A percentile compares a stretch with the other conserved stretches of the same genome.
Conservation (phyloP, 2,888 invertebrate species). For the Hydroisotoma schaefferi region DNA sequence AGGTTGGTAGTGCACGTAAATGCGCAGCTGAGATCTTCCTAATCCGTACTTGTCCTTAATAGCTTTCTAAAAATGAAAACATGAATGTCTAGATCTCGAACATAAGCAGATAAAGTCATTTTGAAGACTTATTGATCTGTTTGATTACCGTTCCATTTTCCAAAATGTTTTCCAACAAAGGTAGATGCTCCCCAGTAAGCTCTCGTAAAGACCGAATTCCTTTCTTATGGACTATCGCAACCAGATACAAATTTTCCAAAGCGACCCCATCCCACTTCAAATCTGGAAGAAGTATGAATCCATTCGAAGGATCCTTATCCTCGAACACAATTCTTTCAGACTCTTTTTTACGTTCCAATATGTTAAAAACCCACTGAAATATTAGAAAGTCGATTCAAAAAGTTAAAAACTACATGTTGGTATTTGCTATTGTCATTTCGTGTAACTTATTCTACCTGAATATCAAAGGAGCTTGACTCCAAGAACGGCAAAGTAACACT, state of each 20-base stretch:
- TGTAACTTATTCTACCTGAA: slow-evolving; percentile 62
- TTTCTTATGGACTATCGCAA: slow-evolving; percentile 72
- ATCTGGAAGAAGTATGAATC: slow-evolving; percentile 88
- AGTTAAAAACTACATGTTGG: slow-evolving; percentile 11
- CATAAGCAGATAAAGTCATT: neutral
- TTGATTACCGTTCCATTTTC: slow-evolving; percentile 66
- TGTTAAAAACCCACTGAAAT: slow-evolving; percentile 93
- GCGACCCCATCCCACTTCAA: slow-evolving; percentile 89
- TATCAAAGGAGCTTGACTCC: slow-evolving; percentile 67
- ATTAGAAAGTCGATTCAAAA: slow-evolving; percentile 49
- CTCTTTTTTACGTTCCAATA: slow-evolving; percentile 87
- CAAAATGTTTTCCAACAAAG: slow-evolving; percentile 75
- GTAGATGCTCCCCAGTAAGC: slow-evolving; percentile 70
- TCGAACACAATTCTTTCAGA: slow-evolving; percentile 80
- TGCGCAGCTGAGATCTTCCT: slow-evolving; percentile 66
- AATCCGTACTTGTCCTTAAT: slow-evolving; percentile 75
- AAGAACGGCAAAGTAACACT: slow-evolving; percentile 74
- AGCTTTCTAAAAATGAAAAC: slow-evolving; percentile 57
- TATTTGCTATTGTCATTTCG: slow-evolving; percentile 12
- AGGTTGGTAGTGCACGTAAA: slow-evolving; percentile 93
- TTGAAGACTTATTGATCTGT: neutral
- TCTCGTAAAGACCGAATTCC: slow-evolving; percentile 81
- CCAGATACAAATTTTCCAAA: slow-evolving; percentile 73
- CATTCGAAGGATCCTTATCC: slow-evolving; percentile 69
- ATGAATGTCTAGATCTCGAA: slow-evolving; percentile 9